Percentiles rank a stretch among this genome's conserved stretches.
Conservation (phyloP, 2,797 vertebrate genomes). For the Sebastes matsubarae region DNA sequence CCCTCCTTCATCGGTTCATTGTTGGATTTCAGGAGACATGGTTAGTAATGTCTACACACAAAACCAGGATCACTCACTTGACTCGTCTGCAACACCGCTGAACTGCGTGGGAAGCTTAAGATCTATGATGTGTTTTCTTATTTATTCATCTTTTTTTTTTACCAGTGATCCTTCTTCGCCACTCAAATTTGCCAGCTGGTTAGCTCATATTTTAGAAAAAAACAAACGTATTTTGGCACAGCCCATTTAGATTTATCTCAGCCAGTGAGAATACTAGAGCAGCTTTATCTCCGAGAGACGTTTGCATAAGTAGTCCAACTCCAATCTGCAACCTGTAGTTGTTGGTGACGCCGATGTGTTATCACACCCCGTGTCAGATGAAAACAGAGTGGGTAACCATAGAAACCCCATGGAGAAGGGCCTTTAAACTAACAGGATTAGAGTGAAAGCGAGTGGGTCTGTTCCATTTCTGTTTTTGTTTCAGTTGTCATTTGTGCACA, state of each 20-base stretch:
- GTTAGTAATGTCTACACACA: not conserved
- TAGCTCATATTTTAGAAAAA: not conserved
- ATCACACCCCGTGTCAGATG: constrained; percentile 54
- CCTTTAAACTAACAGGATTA: constrained; percentile 80
- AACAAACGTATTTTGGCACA: not conserved
- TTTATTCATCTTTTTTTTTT: not conserved
- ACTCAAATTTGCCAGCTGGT: constrained; percentile 1
- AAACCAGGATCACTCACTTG: not conserved
- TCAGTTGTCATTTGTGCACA: constrained; percentile 61
- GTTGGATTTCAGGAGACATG: not conserved
- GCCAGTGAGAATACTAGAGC: constrained; percentile 5
- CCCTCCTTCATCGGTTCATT: not conserved
- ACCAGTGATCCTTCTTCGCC: not conserved
- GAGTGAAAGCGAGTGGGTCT: constrained; percentile 65
- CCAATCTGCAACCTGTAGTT: constrained; percentile 53
- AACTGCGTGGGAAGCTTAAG: constrained; percentile 4
- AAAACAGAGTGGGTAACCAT: constrained; percentile 80
- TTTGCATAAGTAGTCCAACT: constrained; percentile 17
- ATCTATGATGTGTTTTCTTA: not conserved
- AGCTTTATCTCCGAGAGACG: constrained; percentile 20
- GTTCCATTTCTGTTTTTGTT: constrained; percentile 71
- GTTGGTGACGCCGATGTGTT: constrained; percentile 54
- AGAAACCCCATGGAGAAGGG: constrained; percentile 68
- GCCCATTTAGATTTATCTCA: constrained; percentile 17
- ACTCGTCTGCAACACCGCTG: not conserved